Base-by-base conservation (phyloP, 2,888 invertebrate genomes). In the Cecidostiba fungosa region DNA sequence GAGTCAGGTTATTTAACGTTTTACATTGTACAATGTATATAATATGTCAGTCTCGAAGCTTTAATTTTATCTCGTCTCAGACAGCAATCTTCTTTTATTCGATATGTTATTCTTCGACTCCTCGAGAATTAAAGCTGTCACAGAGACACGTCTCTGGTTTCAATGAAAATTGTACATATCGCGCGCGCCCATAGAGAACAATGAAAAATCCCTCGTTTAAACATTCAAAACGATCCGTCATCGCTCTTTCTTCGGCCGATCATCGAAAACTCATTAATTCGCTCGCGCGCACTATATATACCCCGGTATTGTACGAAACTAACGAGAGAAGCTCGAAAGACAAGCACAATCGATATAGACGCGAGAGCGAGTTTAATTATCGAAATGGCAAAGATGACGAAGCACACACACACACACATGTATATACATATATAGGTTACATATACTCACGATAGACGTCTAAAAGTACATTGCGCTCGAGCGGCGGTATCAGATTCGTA, bases 401-500 rank as follows among this genome's bases (percentile, higher is more conserved):
- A 23, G 70, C 59, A 2, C 26, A 14, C 54, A 2, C n/a, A 29
- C 66, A 78, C 26, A 43, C 0, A 26, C 19, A 10, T 1, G 16
- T 8, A 23, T 5, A 50, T n/a, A 32, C 10, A 50, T 5, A 26
- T 47, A 43, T n/a, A 29, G 14, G 26, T 8, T n/a, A n/a, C n/a
- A 12, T 62, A 80, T 89, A 96, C 97, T 96, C 94, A 98, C 98
- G 94, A 92, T 97, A 95, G 95, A 98, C 95, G 93, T 98, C 97
- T 90, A 98, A 95, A 90, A 97, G 95, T 89, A 98, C 97, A 88
- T 96, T 96, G 92, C 97, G 96, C 93, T 98, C 97, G 84, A 96
- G 95, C 10, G 98, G 97, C 92, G 96, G 96, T 92, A 97, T 97
- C 87, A 98, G 95, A 93, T 97, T 97, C 72, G 98, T 98, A 93